Evolutionary conservation across 2,888 invertebrate species (phyloP).

Genomic region (Glyphotaelius pellucidus): DNA sequence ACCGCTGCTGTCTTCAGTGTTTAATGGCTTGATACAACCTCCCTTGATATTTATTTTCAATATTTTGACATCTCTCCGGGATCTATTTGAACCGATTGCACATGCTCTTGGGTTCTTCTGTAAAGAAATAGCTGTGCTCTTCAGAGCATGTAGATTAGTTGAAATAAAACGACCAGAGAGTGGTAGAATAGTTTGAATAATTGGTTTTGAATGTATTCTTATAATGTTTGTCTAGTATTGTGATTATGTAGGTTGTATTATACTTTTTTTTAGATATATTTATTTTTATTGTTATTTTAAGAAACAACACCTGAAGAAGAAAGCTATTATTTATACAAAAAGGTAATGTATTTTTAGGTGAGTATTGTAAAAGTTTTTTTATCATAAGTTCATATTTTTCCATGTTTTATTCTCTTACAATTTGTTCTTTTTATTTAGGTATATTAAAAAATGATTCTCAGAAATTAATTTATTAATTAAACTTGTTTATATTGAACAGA

Average conservation of each 20-base stretch:
- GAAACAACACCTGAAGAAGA: neutral
- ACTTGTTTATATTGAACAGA: neutral
- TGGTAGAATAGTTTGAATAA: slow-evolving; percentile 25
- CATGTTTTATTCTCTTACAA: neutral
- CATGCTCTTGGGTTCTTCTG: slow-evolving; percentile 76
- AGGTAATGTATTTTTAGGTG: neutral
- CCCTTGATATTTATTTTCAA: slow-evolving; percentile 81
- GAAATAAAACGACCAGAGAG: slow-evolving; percentile 44
- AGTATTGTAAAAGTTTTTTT: neutral
- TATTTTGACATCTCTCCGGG: slow-evolving; percentile 79
- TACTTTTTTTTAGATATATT: neutral
- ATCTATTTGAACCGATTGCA: slow-evolving; percentile 80
- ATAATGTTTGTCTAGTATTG: neutral
- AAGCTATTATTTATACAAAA: neutral
- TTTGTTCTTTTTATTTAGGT: neutral
- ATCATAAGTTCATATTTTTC: too few species aligned
- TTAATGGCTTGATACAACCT: slow-evolving; percentile 83
- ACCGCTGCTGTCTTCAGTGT: slow-evolving; percentile 80
- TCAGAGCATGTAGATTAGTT: slow-evolving; percentile 51
- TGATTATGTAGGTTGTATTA: neutral
- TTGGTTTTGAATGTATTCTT: neutral
- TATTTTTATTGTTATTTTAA: neutral
- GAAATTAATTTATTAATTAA: too few species aligned
- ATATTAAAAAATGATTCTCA: neutral
- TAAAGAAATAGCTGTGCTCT: slow-evolving; percentile 51